Evolutionary conservation across 2,797 vertebrate species (phyloP).

Genomic region (Ciconia nigra): DNA sequence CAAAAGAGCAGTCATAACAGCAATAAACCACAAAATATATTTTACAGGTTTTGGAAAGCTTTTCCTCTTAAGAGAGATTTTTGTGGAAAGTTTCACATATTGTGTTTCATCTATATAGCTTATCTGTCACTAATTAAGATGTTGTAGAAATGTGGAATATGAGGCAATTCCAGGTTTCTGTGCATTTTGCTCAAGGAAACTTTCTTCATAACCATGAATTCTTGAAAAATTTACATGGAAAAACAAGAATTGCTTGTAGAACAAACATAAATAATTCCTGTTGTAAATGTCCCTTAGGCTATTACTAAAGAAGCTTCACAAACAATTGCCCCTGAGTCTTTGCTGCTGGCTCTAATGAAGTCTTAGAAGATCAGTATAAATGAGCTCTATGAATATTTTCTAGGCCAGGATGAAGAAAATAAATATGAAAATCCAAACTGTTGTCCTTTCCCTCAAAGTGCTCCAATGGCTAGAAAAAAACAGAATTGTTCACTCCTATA

Average conservation of each 20-base stretch:
- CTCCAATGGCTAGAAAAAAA: accelerated
- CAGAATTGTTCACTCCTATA: not conserved
- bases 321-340: not conserved
- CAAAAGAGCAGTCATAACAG: not conserved
- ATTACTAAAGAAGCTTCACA: not conserved
- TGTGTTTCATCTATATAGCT: not conserved
- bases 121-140: not conserved
- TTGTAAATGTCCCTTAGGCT: not conserved
- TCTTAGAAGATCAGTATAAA: not conserved
- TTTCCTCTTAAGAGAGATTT: not conserved
- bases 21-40: not conserved
- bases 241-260: not conserved
- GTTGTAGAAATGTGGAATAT: not conserved
- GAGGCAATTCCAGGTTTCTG: not conserved
- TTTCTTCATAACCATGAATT: not conserved
- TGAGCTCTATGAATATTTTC: not conserved
- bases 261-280: not conserved
- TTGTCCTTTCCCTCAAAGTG: not conserved
- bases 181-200: not conserved
- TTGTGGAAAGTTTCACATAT: not conserved
- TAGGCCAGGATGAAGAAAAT: not conserved
- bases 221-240: not conserved
- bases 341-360: not conserved
- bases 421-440: not conserved
- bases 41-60: not conserved